Conservation (phyloP, 1,140 invertebrate species). For the Lerema accius region DNA sequence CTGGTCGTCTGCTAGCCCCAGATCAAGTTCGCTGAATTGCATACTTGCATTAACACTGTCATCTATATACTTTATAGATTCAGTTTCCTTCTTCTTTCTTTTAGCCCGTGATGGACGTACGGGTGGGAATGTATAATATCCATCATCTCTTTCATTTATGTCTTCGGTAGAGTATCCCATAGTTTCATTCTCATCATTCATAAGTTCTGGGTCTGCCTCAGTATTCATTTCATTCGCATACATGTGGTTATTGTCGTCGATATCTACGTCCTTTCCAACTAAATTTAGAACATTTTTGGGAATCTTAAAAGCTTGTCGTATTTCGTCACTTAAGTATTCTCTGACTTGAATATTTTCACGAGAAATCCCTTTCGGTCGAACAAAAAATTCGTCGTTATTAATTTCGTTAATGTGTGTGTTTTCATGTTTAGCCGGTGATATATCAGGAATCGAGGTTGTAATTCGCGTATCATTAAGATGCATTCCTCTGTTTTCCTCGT, state of each 20-base stretch:
- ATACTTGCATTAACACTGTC: conserved; percentile 69
- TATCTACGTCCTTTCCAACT: conserved; percentile 74
- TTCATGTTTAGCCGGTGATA: conserved; percentile 72
- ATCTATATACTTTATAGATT: conserved; percentile 69
- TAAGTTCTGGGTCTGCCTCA: conserved; percentile 66
- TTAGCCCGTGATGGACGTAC: conserved; percentile 77
- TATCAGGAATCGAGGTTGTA: conserved; percentile 47
- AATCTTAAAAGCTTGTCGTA: conserved; percentile 89
- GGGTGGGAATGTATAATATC: conserved; percentile 81
- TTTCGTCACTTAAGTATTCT: conserved; percentile 89
- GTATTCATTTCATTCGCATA: conserved; percentile 57
- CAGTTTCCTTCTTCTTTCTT: conserved; percentile 76
- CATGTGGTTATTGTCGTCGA: conserved; percentile 60
- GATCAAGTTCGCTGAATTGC: conserved; percentile 74
- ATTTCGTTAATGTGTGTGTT: conserved; percentile 88
- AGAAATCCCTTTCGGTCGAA: conserved; percentile 90
- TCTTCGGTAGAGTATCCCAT: conserved; percentile 68
- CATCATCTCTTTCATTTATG: conserved; percentile 78
- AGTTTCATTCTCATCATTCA: conserved; percentile 70
- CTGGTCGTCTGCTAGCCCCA: conserved; percentile 58
- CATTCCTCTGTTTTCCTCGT: conserved; percentile 49
- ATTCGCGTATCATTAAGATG: conserved; percentile 44
- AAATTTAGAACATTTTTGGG: conserved; percentile 85
- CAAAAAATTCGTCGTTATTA: conserved; percentile 93
- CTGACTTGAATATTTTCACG: conserved; percentile 91